Percentiles rank a stretch among this genome's conserved stretches.
Conservation (phyloP, 2,113 vertebrate genomes). For the Xenopus borealis region DNA sequence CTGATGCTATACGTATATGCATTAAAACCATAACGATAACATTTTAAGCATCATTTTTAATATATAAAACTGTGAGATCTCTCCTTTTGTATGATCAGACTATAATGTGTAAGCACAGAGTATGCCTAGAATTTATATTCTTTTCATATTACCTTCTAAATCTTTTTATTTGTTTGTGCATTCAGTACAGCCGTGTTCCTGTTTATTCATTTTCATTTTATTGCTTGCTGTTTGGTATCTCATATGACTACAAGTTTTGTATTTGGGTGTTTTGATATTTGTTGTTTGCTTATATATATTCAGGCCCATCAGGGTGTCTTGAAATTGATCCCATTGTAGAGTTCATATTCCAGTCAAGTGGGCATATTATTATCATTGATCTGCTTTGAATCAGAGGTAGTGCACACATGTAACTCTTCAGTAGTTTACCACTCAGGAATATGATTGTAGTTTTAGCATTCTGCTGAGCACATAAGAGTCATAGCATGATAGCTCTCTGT, state of each 20-base stretch:
- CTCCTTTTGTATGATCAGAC: too few relatives aligned
- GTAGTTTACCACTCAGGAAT: background rate
- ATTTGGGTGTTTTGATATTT: background rate
- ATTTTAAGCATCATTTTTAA: too few relatives aligned
- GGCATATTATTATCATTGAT: conserved; percentile 4
- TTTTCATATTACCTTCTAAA: too few relatives aligned
- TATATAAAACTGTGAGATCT: too few relatives aligned
- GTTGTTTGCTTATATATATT: background rate
- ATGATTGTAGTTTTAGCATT: background rate
- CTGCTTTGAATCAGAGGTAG: background rate
- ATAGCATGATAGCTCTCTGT: background rate
- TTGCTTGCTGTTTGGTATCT: background rate
- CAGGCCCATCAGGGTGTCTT: background rate
- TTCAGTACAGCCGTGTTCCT: too few relatives aligned
- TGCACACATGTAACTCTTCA: background rate
- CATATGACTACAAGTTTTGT: background rate
- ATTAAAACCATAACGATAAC: too few relatives aligned
- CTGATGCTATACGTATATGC: too few relatives aligned
- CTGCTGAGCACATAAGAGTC: background rate
- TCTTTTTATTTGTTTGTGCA: too few relatives aligned
- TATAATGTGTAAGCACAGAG: too few relatives aligned
- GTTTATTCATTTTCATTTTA: background rate
- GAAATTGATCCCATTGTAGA: background rate
- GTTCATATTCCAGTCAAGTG: background rate
- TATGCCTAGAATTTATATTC: too few relatives aligned